Evolutionary conservation across 2,888 invertebrate genomes (phyloP).

Genomic region (Mystacides longicornis): DNA sequence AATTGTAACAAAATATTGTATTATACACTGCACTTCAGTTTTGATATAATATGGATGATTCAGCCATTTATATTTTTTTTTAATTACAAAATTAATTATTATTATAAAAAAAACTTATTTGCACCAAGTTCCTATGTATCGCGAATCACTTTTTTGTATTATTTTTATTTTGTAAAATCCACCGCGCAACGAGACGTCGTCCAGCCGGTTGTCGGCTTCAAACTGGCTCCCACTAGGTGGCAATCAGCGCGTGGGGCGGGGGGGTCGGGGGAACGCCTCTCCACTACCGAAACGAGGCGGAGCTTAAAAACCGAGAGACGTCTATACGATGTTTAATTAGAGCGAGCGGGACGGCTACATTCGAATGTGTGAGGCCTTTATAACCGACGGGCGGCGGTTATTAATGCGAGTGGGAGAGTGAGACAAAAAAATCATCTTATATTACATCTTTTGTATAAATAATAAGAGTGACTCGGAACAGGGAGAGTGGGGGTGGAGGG

Average conservation of each 20-base stretch:
- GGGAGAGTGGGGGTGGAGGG: slow-evolving; percentile 25
- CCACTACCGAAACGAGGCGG: slow-evolving; percentile 36
- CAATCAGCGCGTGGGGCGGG: slow-evolving; percentile 28
- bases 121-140: too few species aligned
- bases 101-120: too few species aligned
- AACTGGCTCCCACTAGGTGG: slow-evolving; percentile 32
- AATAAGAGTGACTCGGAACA: slow-evolving; percentile 40
- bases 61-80: too few species aligned
- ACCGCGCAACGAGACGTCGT: slow-evolving; percentile 18
- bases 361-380: slow-evolving; percentile 31
- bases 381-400: slow-evolving; percentile 48
- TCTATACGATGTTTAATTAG: slow-evolving; percentile 33
- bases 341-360: slow-evolving; percentile 47
- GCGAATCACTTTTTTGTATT: slow-evolving; percentile 13
- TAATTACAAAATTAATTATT: too few species aligned
- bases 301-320: slow-evolving; percentile 28
- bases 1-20: too few species aligned
- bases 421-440: slow-evolving; percentile 46
- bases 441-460: slow-evolving; percentile 51
- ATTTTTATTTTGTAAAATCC: too few species aligned
- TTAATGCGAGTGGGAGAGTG: slow-evolving; percentile 53
- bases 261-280: slow-evolving; percentile 24
- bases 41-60: too few species aligned
- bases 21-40: slow-evolving; percentile 12
- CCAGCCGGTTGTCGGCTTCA: slow-evolving; percentile 18